These are phyloP conservation scores for Lycorma delicatula DNA, from an alignment of 1,140 invertebrate genomes.

Conservation along the genomic window DNA sequence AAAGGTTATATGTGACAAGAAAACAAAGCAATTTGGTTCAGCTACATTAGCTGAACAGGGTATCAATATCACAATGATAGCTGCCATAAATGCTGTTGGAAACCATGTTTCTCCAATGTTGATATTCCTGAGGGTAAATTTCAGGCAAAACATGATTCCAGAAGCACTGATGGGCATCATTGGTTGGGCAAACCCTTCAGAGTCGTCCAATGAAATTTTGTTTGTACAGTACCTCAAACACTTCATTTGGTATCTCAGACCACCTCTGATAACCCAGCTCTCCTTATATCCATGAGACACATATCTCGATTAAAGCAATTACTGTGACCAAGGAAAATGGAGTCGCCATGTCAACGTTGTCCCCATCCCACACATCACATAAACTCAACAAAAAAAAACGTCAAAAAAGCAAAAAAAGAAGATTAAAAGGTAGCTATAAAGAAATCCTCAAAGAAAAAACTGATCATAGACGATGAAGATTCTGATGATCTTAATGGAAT, in stretches of 20 bases:
- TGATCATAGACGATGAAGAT: no score
- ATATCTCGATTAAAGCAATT: conserved; percentile 20
- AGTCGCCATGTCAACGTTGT: no score
- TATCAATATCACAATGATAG: not conserved
- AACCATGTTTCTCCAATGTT: conserved; percentile 14
- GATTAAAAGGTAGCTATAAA: no score
- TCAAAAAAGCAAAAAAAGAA: no score
- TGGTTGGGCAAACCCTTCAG: conserved; percentile 31
- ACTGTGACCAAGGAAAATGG: conserved; percentile 25
- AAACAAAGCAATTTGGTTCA: not conserved
- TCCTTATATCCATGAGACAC: conserved; percentile 31
- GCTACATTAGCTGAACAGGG: not conserved
- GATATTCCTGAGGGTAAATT: conserved; percentile 34
- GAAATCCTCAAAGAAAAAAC: no score
- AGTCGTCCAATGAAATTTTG: conserved; percentile 34
- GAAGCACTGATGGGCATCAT: conserved; percentile 27
- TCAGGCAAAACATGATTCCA: conserved; percentile 10
- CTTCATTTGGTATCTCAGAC: conserved; percentile 24
- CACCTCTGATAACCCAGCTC: conserved; percentile 29
- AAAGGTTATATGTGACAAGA: not conserved
- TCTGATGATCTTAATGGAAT: no score
- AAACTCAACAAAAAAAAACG: no score
- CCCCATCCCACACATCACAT: no score
- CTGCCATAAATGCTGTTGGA: not conserved
- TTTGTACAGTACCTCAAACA: conserved; percentile 24